These are phyloP conservation scores for Diplodus sargus DNA, from an alignment of 2,797 vertebrate genomes.

Conservation along the genomic window DNA sequence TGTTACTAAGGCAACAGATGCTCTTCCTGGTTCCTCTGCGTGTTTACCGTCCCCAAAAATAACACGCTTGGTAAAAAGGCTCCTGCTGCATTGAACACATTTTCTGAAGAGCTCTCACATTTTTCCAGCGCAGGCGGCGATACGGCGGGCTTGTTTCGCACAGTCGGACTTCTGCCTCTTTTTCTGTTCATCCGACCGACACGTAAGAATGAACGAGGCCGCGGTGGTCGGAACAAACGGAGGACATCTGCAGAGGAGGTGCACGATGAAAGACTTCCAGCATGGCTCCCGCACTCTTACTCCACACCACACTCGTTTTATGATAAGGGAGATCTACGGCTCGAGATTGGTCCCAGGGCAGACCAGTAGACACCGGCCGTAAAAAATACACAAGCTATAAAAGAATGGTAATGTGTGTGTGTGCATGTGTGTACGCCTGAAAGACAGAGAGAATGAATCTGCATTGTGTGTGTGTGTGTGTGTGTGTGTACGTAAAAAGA, in stretches of 20 bases:
- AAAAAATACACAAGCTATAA: conserved; percentile 77
- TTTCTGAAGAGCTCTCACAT: not conserved
- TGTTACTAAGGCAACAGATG: conserved; percentile 22
- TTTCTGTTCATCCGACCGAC: conserved; percentile 3
- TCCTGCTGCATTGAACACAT: not conserved
- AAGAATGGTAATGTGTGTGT: conserved; percentile 60
- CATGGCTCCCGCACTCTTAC: conserved; percentile 39
- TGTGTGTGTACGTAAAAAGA: conserved; percentile 35
- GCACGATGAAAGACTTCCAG: conserved; percentile 46
- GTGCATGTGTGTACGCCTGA: conserved; percentile 35
- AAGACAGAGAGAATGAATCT: conserved; percentile 48
- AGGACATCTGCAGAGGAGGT: conserved; percentile 41
- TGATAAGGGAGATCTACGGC: conserved; percentile 71
- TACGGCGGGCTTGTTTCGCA: not conserved
- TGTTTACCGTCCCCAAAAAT: not conserved
- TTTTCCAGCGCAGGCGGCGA: not conserved
- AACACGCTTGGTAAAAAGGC: not conserved
- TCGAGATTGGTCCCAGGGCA: conserved; percentile 71
- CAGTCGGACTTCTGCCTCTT: not conserved
- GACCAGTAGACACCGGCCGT: conserved; percentile 63
- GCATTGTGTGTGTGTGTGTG: conserved; percentile 31
- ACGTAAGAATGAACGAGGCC: conserved; percentile 35
- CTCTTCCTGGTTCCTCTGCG: not conserved
- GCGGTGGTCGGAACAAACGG: conserved; percentile 29
- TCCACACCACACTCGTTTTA: conserved; percentile 63